Evolutionary conservation across 2,888 invertebrate species (phyloP), one percentile per base, ranked within the genome.

Genomic region (Drosophila ochracea): DNA sequence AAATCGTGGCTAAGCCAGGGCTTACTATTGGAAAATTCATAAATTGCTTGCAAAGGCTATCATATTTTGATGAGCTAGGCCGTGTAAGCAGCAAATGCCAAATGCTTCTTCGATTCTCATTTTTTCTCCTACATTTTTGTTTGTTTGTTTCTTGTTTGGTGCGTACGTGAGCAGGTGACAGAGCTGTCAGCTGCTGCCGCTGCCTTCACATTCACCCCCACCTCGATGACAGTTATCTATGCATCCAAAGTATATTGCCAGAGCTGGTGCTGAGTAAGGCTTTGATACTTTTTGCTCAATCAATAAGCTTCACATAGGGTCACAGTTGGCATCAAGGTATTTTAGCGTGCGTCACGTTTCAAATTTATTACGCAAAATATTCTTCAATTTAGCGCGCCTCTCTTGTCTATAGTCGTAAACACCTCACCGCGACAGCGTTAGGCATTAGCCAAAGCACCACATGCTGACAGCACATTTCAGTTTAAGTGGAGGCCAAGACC

Each of bases 331-430:
- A 71, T 70, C 64, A 69, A 59, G 66, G 68, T 63, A 68, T 78
- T 73, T 68, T 57, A 54, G 73, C 75, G 68, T 76, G 75, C 75
- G 80, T 88, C 89, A 89, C 89, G 89, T 91, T 76, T 80, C 82
- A 90, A 91, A 91, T 89, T 85, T 91, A 90, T 89, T 89, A 83
- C 83, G 76, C 73, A 82, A 76, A 72, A 85, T 85, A 84, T 80
- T 84, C 85, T 87, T 88, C 79, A 83, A 90, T 88, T 85, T 85
- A 84, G 84, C 79, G 73, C 70, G 69, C 73, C 73, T 72, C 57
- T 61, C 71, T 65, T 50, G 66, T 74, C 74, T 62, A 62, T 61
- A 55, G 54, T 52, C 64, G 73, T 58, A 68, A 74, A 70, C 79
- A 74, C 74, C 78, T 73, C 28, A 59, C 69, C 62, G 55, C 80